Percentiles rank a stretch among this genome's conserved stretches.
Conservation (phyloP, 2,888 invertebrate species). For the Adelphocoris suturalis region DNA sequence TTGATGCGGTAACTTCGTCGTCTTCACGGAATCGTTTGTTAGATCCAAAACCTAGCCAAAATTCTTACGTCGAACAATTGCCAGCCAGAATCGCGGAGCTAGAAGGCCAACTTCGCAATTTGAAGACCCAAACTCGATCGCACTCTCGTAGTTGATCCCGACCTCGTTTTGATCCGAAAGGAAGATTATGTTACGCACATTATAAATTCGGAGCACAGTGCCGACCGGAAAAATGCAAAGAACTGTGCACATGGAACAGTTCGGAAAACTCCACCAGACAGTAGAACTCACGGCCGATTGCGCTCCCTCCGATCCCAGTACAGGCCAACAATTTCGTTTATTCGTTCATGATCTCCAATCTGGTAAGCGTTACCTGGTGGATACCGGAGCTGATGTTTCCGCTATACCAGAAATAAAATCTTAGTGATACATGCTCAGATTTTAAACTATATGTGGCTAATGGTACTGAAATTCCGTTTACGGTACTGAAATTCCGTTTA, state of each 20-base stretch:
- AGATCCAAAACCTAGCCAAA: neutral
- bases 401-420: neutral
- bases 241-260: neutral
- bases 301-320: neutral
- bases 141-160: constrained; percentile 6
- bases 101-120: constrained; percentile 8
- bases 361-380: neutral
- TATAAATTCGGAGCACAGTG: neutral
- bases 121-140: neutral
- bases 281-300: constrained; percentile 6
- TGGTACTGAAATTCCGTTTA: no score
- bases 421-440: no score
- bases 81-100: constrained; percentile 9
- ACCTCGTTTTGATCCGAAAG: constrained; percentile 6
- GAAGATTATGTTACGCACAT: neutral
- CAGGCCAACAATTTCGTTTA: constrained; percentile 24
- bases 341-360: neutral
- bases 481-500: no score
- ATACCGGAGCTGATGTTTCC: neutral
- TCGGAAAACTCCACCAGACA: constrained; percentile 5
- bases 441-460: no score
- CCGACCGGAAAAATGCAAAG: constrained; percentile 8
- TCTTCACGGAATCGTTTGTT: no score
- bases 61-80: constrained; percentile 1
- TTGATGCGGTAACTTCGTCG: constrained; percentile 7